These are phyloP conservation scores for Hydropsyche betteni DNA, from an alignment of 2,888 invertebrate genomes.

Conservation along the genomic window DNA sequence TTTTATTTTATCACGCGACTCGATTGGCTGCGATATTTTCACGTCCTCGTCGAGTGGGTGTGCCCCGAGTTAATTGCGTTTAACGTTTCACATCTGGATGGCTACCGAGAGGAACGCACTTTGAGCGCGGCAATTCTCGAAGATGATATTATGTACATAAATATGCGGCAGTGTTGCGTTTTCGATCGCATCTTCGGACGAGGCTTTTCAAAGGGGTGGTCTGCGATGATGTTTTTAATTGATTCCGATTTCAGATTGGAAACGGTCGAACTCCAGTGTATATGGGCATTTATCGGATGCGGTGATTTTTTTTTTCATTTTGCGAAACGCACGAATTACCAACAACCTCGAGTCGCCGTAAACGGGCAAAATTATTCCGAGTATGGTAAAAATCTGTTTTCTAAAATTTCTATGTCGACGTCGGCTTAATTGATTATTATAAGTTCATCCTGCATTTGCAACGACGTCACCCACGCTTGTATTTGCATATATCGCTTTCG, in stretches of 20 bases:
- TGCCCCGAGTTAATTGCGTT: constrained; percentile 45
- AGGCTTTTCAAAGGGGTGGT: constrained; percentile 33
- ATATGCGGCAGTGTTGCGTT: neutral
- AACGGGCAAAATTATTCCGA: constrained; percentile 12
- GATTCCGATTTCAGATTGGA: constrained; percentile 40
- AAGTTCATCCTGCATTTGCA: too few relatives aligned
- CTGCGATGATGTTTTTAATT: constrained; percentile 40
- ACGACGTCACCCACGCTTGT: too few relatives aligned
- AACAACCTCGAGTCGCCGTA: neutral
- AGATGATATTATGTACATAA: neutral
- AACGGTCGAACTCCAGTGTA: constrained; percentile 21
- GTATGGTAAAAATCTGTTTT: neutral
- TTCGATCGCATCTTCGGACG: neutral
- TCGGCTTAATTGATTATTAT: too few relatives aligned
- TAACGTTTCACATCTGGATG: constrained; percentile 43
- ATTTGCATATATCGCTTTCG: too few relatives aligned
- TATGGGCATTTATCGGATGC: constrained; percentile 15
- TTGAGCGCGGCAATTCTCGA: neutral
- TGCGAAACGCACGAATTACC: neutral
- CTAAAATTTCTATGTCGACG: too few relatives aligned
- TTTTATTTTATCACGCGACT: constrained; percentile 25
- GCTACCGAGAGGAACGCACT: constrained; percentile 39
- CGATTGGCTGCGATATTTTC: constrained; percentile 21
- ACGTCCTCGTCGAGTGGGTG: constrained; percentile 37
- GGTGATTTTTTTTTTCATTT: constrained; percentile 16